Percentiles rank a stretch among this genome's conserved stretches.
phyloP scores from a whole-genome alignment of 2,113 vertebrate species.

The Trichechus manatus region DNA sequence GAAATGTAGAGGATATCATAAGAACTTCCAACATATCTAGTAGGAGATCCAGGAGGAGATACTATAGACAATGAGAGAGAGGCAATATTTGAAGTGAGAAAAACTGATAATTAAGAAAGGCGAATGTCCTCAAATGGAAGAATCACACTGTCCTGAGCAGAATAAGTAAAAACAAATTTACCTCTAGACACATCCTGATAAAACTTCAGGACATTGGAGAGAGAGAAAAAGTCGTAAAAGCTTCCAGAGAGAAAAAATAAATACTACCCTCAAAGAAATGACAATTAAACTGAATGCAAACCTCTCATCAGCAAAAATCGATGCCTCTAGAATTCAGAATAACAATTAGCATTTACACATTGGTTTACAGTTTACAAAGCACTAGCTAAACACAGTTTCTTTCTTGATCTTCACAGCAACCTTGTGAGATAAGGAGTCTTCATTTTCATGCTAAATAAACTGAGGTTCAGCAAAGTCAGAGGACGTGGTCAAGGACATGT shows the following conservation, averaged over 20 bases:
- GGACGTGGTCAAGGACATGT: not conserved
- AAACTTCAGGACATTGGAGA: not conserved
- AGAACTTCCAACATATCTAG: not conserved
- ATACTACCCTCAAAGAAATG: not conserved
- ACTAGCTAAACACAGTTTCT: not conserved
- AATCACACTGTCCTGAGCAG: not conserved
- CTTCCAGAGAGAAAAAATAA: not conserved
- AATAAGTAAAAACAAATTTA: constrained; percentile 8
- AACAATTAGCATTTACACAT: not conserved
- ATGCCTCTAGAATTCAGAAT: not conserved
- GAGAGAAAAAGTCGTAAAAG: not conserved
- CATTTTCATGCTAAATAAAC: constrained; percentile 9
- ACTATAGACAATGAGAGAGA: not conserved
- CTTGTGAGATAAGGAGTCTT: not conserved
- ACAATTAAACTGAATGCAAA: not conserved
- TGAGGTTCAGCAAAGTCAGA: not conserved
- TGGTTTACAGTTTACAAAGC: not conserved
- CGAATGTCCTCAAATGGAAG: not conserved
- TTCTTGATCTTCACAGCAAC: constrained; percentile 8
- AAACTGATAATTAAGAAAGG: not conserved
- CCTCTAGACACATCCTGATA: not conserved
- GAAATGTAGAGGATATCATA: not conserved
- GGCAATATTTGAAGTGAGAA: not conserved
- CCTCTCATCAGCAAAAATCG: not conserved
- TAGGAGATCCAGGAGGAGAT: not conserved